A percentile compares a stretch with the other conserved stretches of the same genome.
phyloP scores from a whole-genome alignment of 2,888 invertebrate species.

The Sturmia bella region DNA sequence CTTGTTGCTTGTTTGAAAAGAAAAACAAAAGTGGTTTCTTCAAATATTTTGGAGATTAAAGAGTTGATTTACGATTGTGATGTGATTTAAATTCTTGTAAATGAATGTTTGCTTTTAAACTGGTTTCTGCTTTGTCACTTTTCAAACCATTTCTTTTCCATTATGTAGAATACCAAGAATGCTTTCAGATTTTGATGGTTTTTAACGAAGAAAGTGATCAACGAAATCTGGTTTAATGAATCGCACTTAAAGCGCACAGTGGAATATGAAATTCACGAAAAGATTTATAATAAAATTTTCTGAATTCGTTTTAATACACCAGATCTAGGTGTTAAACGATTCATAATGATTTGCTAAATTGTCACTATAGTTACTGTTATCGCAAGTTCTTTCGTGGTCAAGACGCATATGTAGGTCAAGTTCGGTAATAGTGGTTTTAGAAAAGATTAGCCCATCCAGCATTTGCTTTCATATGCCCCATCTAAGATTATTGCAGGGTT shows the following conservation, averaged over 20 bases:
- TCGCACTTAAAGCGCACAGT: conserved; percentile 20
- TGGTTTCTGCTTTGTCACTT: not conserved
- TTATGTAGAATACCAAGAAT: not conserved
- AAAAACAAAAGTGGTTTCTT: not conserved
- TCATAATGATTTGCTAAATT: too few species aligned
- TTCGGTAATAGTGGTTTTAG: too few species aligned
- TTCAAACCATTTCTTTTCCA: conserved; percentile 6
- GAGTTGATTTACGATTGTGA: not conserved
- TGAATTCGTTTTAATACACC: too few species aligned
- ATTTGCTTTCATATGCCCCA: too few species aligned
- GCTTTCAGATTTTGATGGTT: conserved; percentile 5
- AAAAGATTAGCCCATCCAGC: too few species aligned
- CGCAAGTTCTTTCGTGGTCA: too few species aligned
- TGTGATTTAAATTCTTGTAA: not conserved
- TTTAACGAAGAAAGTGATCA: conserved; percentile 47
- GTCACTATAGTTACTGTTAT: too few species aligned
- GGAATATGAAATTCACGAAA: too few species aligned
- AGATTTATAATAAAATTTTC: too few species aligned
- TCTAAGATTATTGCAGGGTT: too few species aligned
- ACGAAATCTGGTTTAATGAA: conserved; percentile 33
- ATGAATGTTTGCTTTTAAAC: conserved; percentile 6
- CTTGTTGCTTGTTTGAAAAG: not conserved
- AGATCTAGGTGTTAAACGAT: too few species aligned
- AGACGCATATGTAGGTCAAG: too few species aligned
- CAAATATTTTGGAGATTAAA: conserved; percentile 28